Evolutionary conservation across 1,140 invertebrate species (phyloP), one percentile per base, ranked within the genome.

Genomic region (Acromyrmex charruanus): DNA sequence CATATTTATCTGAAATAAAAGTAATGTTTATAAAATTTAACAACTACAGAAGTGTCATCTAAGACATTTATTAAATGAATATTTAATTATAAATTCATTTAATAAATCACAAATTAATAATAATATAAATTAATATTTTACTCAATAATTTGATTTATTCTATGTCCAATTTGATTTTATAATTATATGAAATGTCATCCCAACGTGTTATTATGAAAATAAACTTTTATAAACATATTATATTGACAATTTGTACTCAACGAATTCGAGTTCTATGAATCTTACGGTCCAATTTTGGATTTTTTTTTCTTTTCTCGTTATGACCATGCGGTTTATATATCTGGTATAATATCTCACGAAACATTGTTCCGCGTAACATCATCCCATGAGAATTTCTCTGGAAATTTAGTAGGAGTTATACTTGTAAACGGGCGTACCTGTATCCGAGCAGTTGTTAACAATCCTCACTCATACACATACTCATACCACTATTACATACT

Each of bases 281-380:
- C 31, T 59, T 72, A 69, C 9, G 21, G n/a, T 44, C 18, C 51
- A 69, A 9, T 69, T 16, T 55, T 69, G 5, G 51, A 31, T 7
- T 31, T 9, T 81, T 25, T 80, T 28, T 71, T 58, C n/a, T 18
- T 35, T 65, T 49, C 12, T 14, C 16, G 21, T 25, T 69, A 81
- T 28, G 18, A 44, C 39, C 25, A n/a, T 5, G 39, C 16, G 51
- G n/a, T 71, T 81, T 31, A 71, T 72, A 69, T 71, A 71, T 58
- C 51, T 53, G 16, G 12, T 10, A 66, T 72, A 72, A 81, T 81
- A 81, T 72, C 35, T 81, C 51, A 44, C 35, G 3, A 35, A 81
- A 81, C 51, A 81, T 72, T 81, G 79, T 81, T 81, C 66, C 65
- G 31, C 31, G 31, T 58, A 71, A 81, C 79, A 58, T 72, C 61